A percentile compares a stretch with the other conserved stretches of the same genome.
Evolutionary conservation across 2,888 invertebrate genomes (phyloP).

Genomic region (Noctuana brunneofusca): DNA sequence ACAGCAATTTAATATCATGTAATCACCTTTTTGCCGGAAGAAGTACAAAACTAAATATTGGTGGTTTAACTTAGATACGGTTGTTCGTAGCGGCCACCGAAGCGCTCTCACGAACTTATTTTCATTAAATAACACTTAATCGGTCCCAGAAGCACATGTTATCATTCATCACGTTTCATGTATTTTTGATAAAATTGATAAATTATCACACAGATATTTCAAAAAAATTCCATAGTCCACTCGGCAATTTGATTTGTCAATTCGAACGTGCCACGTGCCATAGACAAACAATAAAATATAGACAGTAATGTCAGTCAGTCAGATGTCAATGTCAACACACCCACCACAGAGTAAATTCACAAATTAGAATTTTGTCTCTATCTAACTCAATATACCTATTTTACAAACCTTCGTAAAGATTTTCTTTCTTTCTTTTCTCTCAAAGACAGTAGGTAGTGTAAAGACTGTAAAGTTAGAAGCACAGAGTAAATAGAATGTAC

Average conservation of each 20-base stretch:
- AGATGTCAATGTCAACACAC: no score
- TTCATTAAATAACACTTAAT: slow-evolving; percentile 12
- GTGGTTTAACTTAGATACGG: slow-evolving; percentile 41
- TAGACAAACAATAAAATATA: background rate
- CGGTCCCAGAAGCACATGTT: slow-evolving; percentile 56
- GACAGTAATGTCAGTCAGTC: no score
- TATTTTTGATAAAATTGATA: slow-evolving; percentile 69
- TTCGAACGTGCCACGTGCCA: background rate
- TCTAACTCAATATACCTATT: no score
- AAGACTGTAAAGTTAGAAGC: no score
- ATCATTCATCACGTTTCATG: slow-evolving; percentile 72
- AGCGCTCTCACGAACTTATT: slow-evolving; percentile 36
- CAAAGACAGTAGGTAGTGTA: no score
- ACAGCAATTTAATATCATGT: slow-evolving; percentile 37
- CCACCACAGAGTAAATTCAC: no score
- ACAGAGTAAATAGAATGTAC: no score
- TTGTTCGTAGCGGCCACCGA: slow-evolving; percentile 43
- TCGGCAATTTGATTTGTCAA: slow-evolving; percentile 38
- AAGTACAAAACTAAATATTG: slow-evolving; percentile 44
- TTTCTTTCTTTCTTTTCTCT: no score
- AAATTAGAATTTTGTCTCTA: no score
- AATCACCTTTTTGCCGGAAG: slow-evolving; percentile 59
- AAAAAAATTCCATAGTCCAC: slow-evolving; percentile 51
- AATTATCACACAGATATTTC: slow-evolving; percentile 45
- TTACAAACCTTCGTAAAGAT: no score